phyloP scores from a whole-genome alignment of 2,113 vertebrate genomes.

The Crotalus helleri region DNA sequence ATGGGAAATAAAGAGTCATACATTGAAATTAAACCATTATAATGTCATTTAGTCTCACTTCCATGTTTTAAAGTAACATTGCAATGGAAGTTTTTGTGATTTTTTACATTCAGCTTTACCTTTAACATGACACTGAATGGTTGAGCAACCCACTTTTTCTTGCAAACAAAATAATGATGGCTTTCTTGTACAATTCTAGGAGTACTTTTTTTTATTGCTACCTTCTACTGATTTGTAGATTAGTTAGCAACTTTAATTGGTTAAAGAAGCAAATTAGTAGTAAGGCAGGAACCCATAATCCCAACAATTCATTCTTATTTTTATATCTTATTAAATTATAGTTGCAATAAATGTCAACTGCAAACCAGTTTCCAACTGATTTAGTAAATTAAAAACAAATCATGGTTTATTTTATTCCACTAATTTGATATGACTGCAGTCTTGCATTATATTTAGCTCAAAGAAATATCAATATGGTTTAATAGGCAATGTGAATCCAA shows the following conservation, averaged over 20 bases:
- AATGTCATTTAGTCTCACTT: not conserved
- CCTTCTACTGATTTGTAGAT: not conserved
- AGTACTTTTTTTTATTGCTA: not conserved
- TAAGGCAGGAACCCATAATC: not conserved
- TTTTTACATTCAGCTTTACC: not conserved
- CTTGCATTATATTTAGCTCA: not conserved
- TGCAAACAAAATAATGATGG: not conserved
- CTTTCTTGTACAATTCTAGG: not conserved
- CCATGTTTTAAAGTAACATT: not conserved
- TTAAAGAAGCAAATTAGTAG: not conserved
- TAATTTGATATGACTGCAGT: not conserved
- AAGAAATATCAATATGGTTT: not conserved
- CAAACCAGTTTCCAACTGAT: not conserved
- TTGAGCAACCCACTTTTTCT: not conserved
- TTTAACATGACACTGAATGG: not conserved
- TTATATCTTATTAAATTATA: not conserved
- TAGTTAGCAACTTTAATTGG: not conserved
- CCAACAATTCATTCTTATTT: not conserved
- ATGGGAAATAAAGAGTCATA: not conserved
- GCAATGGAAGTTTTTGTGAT: not conserved
- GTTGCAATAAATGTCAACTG: not conserved
- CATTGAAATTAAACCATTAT: not conserved
- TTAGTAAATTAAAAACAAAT: not conserved
- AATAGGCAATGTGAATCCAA: not conserved
- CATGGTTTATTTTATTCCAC: not conserved